Percentiles rank a stretch among this genome's conserved stretches.
Evolutionary conservation across 1,140 invertebrate species (phyloP).

Genomic region (Euura lappo): DNA sequence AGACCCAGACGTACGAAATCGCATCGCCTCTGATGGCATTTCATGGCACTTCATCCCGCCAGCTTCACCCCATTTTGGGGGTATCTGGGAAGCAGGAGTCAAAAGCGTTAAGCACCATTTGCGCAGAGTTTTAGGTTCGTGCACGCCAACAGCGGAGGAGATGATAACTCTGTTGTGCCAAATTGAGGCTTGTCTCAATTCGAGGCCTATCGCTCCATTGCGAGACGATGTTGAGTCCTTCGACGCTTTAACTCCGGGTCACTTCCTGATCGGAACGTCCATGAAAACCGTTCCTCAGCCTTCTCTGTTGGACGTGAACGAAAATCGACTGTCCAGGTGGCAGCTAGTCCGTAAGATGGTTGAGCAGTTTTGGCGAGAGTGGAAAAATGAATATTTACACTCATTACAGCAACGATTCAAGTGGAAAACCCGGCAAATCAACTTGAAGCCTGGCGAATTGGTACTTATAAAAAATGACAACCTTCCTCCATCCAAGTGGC

Average conservation of each 20-base stretch:
- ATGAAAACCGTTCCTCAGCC: conserved; percentile 20
- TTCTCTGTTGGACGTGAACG: conserved; percentile 7
- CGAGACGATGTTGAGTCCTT: conserved; percentile 18
- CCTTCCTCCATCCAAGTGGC: conserved; percentile 17
- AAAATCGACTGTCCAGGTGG: conserved; percentile 28
- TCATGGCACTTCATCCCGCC: conserved; percentile 53
- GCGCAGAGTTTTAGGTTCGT: conserved; percentile 18
- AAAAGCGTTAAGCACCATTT: too few relatives aligned
- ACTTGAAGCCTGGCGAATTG: conserved; percentile 13
- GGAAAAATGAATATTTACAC: conserved; percentile 33
- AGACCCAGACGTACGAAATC: too few relatives aligned
- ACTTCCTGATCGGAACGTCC: conserved; percentile 23
- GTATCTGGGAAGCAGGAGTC: too few relatives aligned
- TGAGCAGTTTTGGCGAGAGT: conserved; percentile 37
- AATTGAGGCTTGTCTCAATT: conserved; percentile 29
- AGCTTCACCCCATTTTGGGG: conserved; percentile 48
- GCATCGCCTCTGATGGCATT: not conserved
- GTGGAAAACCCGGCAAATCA: conserved; percentile 17
- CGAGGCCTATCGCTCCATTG: conserved; percentile 26
- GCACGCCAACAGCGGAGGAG: conserved; percentile 19
- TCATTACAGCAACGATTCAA: conserved; percentile 21
- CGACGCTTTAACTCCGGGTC: conserved; percentile 17
- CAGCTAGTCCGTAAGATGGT: conserved; percentile 27
- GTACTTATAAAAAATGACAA: conserved; percentile 20
- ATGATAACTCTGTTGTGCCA: conserved; percentile 13